Conservation (phyloP, 2,113 vertebrate genomes). For the Eulemur macaco region DNA sequence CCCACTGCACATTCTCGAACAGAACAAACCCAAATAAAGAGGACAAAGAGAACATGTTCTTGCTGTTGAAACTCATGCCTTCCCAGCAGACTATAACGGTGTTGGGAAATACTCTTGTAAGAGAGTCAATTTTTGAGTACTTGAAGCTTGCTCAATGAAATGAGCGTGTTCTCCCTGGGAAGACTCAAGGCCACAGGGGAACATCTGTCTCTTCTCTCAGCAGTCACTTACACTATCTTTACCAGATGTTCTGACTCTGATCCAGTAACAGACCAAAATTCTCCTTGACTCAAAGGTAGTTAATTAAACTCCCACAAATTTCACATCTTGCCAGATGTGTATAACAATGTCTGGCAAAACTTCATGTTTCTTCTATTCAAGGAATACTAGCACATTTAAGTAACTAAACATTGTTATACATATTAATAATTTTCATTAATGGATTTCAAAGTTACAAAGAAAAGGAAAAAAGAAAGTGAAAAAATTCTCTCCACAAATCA, state of each 20-base stretch:
- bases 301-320: conserved; percentile 26
- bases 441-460: not conserved
- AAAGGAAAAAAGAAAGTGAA: not conserved
- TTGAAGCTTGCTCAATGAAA: conserved; percentile 16
- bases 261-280: conserved; percentile 49
- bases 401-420: not conserved
- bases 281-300: not conserved
- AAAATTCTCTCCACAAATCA: not conserved
- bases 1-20: not conserved
- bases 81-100: not conserved
- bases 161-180: conserved; percentile 38
- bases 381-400: not conserved
- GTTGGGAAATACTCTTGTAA: not conserved
- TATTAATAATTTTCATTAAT: not conserved
- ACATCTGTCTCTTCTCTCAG: conserved; percentile 69
- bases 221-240: conserved; percentile 32
- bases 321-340: not conserved
- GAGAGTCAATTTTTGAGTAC: conserved; percentile 34
- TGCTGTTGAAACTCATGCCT: not conserved
- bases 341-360: not conserved
- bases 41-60: conserved; percentile 1
- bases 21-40: conserved; percentile 40
- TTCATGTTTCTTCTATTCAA: not conserved
- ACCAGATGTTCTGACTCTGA: conserved; percentile 67
- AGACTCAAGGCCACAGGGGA: conserved; percentile 33